Evolutionary conservation across 2,888 invertebrate genomes (phyloP).

Genomic region (Stegophylla sp.): DNA sequence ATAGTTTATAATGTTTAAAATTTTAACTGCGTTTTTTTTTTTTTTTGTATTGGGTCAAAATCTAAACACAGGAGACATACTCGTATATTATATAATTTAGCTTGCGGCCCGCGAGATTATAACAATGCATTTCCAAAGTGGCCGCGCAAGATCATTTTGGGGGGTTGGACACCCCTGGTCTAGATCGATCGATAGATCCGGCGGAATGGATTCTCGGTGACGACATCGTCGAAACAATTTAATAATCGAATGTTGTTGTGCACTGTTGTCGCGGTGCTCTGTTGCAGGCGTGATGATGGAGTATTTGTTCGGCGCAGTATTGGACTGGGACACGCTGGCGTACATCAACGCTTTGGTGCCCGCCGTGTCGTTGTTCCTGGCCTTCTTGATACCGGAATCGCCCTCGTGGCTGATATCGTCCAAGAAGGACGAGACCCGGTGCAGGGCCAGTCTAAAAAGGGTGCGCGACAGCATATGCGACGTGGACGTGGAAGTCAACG

Average conservation of each 20-base stretch:
- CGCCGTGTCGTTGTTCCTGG: conserved; percentile 69
- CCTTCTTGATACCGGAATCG: conserved; percentile 75
- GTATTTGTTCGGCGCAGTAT: conserved; percentile 65
- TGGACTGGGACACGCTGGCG: conserved; percentile 73
- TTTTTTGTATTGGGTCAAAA: too few species aligned
- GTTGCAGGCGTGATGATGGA: conserved; percentile 63
- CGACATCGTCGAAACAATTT: too few species aligned
- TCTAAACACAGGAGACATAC: too few species aligned
- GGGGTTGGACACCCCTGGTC: too few species aligned
- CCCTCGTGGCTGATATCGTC: conserved; percentile 75
- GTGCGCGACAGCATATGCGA: conserved; percentile 72
- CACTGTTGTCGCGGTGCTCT: too few species aligned
- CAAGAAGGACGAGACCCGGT: conserved; percentile 70
- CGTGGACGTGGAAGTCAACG: conserved; percentile 71
- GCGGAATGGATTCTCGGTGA: too few species aligned
- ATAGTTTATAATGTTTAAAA: too few species aligned
- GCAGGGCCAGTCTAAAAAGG: conserved; percentile 68
- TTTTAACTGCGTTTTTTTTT: too few species aligned
- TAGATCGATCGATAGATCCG: neutral
- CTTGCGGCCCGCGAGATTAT: neutral
- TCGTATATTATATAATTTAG: too few species aligned
- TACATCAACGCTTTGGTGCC: conserved; percentile 72
- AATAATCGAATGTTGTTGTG: too few species aligned
- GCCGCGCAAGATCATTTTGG: too few species aligned
- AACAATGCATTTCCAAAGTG: too few species aligned